Conservation (phyloP, 2,113 vertebrate species). For the Notechis scutatus region DNA sequence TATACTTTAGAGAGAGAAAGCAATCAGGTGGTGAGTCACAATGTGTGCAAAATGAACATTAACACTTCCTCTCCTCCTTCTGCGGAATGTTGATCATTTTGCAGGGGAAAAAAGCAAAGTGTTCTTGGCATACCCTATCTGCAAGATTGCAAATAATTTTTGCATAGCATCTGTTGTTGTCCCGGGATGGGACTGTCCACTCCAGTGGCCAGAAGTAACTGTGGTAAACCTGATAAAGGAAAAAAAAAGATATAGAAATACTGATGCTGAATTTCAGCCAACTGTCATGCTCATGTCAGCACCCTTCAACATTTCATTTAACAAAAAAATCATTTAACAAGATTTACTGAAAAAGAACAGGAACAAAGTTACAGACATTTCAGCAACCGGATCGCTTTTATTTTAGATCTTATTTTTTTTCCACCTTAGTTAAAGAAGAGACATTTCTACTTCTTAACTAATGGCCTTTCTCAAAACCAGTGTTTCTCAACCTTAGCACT, state of each 20-base stretch:
- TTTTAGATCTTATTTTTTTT: background rate
- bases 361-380: background rate
- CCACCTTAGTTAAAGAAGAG: background rate
- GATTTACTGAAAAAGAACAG: background rate
- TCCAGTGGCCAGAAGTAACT: conserved; percentile 82
- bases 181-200: conserved; percentile 78
- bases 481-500: background rate
- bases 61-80: background rate
- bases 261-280: background rate
- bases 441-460: background rate
- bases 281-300: background rate
- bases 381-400: background rate
- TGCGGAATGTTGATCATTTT: background rate
- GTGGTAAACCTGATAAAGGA: conserved; percentile 77
- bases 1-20: background rate
- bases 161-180: conserved; percentile 83
- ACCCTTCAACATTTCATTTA: background rate
- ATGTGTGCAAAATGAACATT: conserved; percentile 1
- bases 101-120: accelerated
- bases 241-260: background rate
- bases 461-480: background rate
- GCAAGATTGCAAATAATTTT: conserved; percentile 79
- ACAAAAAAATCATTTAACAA: background rate
- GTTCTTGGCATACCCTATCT: conserved; percentile 62
- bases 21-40: background rate